A percentile compares a stretch with the other conserved stretches of the same genome.
These are phyloP conservation scores for Sinonovacula constricta DNA, from an alignment of 1,140 invertebrate species.

Conservation along the genomic window DNA sequence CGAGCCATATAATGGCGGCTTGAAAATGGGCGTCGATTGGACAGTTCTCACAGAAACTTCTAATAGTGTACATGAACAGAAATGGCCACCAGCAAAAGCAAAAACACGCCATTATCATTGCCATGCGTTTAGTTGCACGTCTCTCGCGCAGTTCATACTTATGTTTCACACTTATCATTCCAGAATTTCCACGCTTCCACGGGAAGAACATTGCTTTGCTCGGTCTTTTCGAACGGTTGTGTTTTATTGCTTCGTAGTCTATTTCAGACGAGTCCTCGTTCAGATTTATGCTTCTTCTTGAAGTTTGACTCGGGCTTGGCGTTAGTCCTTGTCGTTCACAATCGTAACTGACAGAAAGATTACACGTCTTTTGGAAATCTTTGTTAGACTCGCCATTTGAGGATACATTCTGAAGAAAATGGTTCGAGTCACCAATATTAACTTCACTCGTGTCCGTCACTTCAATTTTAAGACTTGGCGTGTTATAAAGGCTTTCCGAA, in stretches of 20 bases:
- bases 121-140: conserved; percentile 96
- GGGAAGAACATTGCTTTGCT: conserved; percentile 50
- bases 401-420: not conserved
- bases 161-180: conserved; percentile 64
- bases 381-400: not conserved
- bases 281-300: conserved; percentile 40
- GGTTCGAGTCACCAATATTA: conserved; percentile 7
- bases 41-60: conserved; percentile 72
- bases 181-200: conserved; percentile 52
- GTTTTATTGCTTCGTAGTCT: conserved; percentile 20
- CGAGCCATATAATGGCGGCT: conserved; percentile 88
- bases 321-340: not conserved
- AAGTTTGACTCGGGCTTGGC: conserved; percentile 38
- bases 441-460: conserved; percentile 42
- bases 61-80: conserved; percentile 87
- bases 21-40: conserved; percentile 67
- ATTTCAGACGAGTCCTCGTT: conserved; percentile 49
- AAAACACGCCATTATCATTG: conserved; percentile 99
- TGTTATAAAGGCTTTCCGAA: not conserved
- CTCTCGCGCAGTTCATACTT: conserved; percentile 88
- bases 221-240: conserved; percentile 17
- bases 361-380: conserved; percentile 34
- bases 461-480: conserved; percentile 35
- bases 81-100: conserved; percentile 99
- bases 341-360: conserved; percentile 47